These are phyloP conservation scores for Synergus japonicus DNA, from an alignment of 2,888 invertebrate genomes.

Conservation along the genomic window DNA sequence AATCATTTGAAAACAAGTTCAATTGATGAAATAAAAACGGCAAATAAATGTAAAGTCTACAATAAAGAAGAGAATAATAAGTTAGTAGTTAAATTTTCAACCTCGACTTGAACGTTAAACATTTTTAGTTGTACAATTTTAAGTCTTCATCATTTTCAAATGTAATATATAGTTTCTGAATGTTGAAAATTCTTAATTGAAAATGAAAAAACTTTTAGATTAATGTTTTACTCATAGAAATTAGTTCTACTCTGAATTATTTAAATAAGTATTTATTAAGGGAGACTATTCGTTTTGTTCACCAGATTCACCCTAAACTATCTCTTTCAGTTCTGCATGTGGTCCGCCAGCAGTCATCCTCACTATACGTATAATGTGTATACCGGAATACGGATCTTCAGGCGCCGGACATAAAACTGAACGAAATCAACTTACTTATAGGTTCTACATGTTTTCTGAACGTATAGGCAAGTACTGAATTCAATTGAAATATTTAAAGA, in stretches of 20 bases:
- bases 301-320: neutral
- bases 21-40: too few relatives aligned
- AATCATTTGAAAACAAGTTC: neutral
- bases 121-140: neutral
- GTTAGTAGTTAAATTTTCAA: neutral
- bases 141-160: neutral
- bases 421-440: neutral
- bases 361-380: slow-evolving; percentile 8
- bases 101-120: neutral
- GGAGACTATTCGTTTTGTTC: neutral
- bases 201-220: too few relatives aligned
- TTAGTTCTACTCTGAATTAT: neutral
- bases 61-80: too few relatives aligned
- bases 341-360: slow-evolving; percentile 42
- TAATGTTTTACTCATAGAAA: too few relatives aligned
- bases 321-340: neutral
- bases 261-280: neutral
- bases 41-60: too few relatives aligned
- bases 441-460: neutral
- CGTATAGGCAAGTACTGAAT: neutral
- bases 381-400: slow-evolving; percentile 8
- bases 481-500: neutral
- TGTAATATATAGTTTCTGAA: too few relatives aligned
- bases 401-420: slow-evolving; percentile 20
- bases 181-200: too few relatives aligned